These are phyloP conservation scores for Vanacampus margaritifer DNA, from an alignment of 2,113 vertebrate species.

Conservation along the genomic window DNA sequence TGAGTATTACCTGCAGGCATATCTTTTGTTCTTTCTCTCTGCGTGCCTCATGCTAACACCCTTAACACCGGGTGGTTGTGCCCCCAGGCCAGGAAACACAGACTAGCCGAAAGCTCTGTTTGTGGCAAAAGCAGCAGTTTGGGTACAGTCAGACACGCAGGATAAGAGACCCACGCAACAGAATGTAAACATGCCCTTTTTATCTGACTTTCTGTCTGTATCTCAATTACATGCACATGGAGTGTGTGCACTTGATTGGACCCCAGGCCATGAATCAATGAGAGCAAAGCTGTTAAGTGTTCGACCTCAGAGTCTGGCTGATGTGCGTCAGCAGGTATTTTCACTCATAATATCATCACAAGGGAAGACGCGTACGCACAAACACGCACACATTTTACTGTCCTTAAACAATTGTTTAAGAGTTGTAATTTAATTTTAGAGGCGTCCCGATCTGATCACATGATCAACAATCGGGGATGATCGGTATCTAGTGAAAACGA, in stretches of 20 bases:
- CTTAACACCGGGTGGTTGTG: conserved; percentile 26
- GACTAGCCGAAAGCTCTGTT: conserved; percentile 58
- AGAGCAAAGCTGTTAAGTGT: conserved; percentile 50
- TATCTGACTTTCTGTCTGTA: conserved; percentile 31
- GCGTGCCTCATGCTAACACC: conserved; percentile 48
- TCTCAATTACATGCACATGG: conserved; percentile 24
- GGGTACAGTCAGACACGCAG: conserved; percentile 39
- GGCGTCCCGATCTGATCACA: too few relatives aligned
- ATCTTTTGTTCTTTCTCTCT: conserved; percentile 53
- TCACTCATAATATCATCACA: conserved; percentile 66
- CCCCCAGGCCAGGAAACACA: conserved; percentile 54
- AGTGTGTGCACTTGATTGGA: conserved; percentile 27
- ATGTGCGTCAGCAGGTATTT: conserved; percentile 67
- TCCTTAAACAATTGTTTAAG: not conserved
- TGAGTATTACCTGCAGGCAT: conserved; percentile 41
- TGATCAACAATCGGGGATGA: too few relatives aligned
- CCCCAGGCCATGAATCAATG: conserved; percentile 63
- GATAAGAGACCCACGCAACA: conserved; percentile 36
- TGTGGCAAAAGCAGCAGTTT: conserved; percentile 41
- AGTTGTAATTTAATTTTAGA: too few relatives aligned
- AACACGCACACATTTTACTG: not conserved
- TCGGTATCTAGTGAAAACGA: too few relatives aligned
- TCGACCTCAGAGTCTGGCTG: conserved; percentile 59
- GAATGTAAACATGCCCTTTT: conserved; percentile 27
- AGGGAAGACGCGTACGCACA: conserved; percentile 30